Conservation (phyloP, 2,113 vertebrate genomes). For the Orcinus orca region DNA sequence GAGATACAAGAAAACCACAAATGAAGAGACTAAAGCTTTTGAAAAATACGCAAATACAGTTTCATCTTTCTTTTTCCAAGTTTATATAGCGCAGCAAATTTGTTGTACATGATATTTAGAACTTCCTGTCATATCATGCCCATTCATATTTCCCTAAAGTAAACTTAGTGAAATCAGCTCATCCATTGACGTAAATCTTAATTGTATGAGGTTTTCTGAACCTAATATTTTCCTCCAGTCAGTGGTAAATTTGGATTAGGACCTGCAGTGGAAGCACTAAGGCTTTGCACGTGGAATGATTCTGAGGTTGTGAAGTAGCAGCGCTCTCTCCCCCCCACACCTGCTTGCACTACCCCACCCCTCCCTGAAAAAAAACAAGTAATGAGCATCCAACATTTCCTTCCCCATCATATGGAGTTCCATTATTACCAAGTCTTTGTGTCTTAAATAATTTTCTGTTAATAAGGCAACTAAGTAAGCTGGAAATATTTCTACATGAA, state of each 20-base stretch:
- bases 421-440: not conserved
- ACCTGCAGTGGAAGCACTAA: accelerated
- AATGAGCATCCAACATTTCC: accelerated
- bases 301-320: not conserved
- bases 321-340: accelerated
- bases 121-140: not conserved
- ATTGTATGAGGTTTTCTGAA: not conserved
- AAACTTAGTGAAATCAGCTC: not conserved
- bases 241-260: not conserved
- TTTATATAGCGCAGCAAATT: not conserved
- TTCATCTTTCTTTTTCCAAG: not conserved
- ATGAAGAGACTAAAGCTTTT: not conserved
- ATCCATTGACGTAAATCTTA: not conserved
- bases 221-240: not conserved
- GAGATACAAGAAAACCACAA: not conserved
- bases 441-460: not conserved
- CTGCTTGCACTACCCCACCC: too few relatives aligned
- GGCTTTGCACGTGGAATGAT: not conserved
- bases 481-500: not conserved
- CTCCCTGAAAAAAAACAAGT: not conserved
- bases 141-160: not conserved
- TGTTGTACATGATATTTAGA: not conserved
- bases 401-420: accelerated
- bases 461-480: not conserved
- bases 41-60: not conserved